Percentiles rank a stretch among this genome's conserved stretches.
These are phyloP conservation scores for Odontamblyopus rebecca DNA, from an alignment of 2,797 vertebrate species.

Conservation along the genomic window DNA sequence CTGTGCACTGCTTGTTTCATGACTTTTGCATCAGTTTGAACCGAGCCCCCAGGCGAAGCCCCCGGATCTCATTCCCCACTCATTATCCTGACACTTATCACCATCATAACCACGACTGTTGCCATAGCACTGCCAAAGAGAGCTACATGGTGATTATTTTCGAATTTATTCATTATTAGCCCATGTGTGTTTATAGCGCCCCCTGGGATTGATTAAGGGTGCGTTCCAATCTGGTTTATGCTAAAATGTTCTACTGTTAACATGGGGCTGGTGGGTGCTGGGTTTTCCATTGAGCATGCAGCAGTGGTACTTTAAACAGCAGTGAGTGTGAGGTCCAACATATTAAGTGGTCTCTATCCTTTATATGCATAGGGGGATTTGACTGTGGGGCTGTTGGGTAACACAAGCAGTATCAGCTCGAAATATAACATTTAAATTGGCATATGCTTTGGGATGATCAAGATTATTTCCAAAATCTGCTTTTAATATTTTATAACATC, in stretches of 20 bases:
- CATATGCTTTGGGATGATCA: too few relatives aligned
- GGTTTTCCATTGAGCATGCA: constrained; percentile 7
- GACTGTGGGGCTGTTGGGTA: constrained; percentile 6
- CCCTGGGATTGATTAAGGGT: constrained; percentile 26
- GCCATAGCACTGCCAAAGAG: constrained; percentile 32
- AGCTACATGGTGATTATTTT: constrained; percentile 38
- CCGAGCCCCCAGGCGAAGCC: constrained; percentile 47
- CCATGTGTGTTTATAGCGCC: constrained; percentile 13
- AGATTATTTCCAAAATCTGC: too few relatives aligned
- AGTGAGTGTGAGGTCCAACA: constrained; percentile 13
- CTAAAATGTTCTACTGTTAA: constrained; percentile 12
- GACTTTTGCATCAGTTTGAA: constrained; percentile 71
- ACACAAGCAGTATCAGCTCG: not conserved
- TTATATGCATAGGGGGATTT: constrained; percentile 3
- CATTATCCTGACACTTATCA: constrained; percentile 48
- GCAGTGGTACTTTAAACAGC: constrained; percentile 27
- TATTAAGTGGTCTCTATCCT: constrained; percentile 22
- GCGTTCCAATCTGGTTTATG: constrained; percentile 16
- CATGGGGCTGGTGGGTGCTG: constrained; percentile 19
- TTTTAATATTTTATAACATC: too few relatives aligned
- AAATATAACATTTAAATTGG: not conserved
- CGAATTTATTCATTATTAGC: constrained; percentile 28
- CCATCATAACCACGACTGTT: constrained; percentile 39
- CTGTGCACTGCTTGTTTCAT: constrained; percentile 50
- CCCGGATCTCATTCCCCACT: constrained; percentile 45